Evolutionary conservation across 2,113 vertebrate genomes (phyloP).

Genomic region (Galemys pyrenaicus): DNA sequence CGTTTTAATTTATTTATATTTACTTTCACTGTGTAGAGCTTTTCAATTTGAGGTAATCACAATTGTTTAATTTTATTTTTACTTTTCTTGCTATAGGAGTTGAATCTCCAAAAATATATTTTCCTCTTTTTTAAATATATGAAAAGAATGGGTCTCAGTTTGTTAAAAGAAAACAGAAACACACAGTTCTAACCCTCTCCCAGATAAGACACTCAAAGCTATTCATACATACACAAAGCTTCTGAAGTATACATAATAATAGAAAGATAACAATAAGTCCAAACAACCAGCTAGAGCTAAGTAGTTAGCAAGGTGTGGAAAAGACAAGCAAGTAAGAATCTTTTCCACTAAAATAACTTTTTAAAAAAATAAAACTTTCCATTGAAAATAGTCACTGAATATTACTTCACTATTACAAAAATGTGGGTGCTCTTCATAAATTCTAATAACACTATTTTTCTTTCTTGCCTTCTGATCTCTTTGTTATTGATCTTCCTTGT

Average conservation of each 20-base stretch:
- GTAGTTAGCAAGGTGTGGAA: background rate
- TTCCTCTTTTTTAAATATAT: background rate
- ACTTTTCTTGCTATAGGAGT: too few relatives aligned
- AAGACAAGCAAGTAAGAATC: background rate
- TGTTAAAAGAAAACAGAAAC: slow-evolving; percentile 25
- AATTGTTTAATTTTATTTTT: too few relatives aligned
- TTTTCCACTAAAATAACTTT: too few relatives aligned
- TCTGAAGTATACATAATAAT: background rate
- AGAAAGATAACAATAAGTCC: background rate
- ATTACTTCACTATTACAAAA: slow-evolving; percentile 3
- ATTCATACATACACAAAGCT: background rate
- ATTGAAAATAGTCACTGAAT: background rate
- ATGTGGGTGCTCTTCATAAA: background rate
- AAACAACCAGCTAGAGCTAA: background rate
- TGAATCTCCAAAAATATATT: too few relatives aligned
- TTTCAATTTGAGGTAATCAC: too few relatives aligned
- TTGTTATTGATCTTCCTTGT: background rate
- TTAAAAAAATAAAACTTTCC: background rate
- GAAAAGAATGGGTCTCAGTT: background rate
- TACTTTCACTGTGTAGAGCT: too few relatives aligned
- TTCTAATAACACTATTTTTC: background rate
- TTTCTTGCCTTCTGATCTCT: background rate
- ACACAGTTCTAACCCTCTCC: background rate
- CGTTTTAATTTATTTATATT: too few relatives aligned
- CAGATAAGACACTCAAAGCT: background rate